phyloP scores from a whole-genome alignment of 2,888 invertebrate genomes.

The Caenorhabditis wallacei region DNA sequence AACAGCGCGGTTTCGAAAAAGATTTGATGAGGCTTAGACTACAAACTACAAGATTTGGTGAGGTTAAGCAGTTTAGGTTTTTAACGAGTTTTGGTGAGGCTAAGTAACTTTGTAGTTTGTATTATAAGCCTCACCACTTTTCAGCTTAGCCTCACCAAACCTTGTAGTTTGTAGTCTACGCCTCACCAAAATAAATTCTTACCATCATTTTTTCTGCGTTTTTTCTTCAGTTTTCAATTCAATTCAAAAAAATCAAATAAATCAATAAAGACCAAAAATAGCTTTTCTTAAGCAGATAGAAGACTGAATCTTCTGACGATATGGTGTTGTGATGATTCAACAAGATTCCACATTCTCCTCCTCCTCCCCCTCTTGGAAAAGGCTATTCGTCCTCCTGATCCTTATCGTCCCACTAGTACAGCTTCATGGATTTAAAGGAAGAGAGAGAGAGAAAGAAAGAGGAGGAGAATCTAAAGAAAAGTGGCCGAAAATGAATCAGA shows the following conservation, averaged over 20 bases:
- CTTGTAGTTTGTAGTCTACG: neutral
- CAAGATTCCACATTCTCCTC: neutral
- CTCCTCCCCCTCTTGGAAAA: neutral
- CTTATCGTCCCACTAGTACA: neutral
- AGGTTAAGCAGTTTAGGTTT: neutral
- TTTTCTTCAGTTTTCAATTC: neutral
- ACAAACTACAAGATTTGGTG: neutral
- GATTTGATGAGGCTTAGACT: too few relatives aligned
- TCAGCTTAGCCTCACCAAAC: neutral
- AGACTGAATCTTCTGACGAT: constrained; percentile 3
- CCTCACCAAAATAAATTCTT: neutral
- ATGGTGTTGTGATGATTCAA: neutral
- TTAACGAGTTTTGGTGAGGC: neutral
- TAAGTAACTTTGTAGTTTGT: neutral
- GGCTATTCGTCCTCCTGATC: neutral
- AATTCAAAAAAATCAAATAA: neutral
- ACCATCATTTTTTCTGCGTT: neutral
- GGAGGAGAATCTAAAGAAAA: neutral
- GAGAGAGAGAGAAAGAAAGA: neutral
- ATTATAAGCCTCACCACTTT: neutral
- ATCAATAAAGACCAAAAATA: neutral
- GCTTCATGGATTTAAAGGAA: neutral
- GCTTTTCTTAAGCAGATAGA: neutral
- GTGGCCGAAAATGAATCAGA: constrained; percentile 12
- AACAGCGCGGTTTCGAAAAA: too few relatives aligned